Base-by-base conservation (phyloP, 2,113 vertebrate species). In the Pterocles burchelli region DNA sequence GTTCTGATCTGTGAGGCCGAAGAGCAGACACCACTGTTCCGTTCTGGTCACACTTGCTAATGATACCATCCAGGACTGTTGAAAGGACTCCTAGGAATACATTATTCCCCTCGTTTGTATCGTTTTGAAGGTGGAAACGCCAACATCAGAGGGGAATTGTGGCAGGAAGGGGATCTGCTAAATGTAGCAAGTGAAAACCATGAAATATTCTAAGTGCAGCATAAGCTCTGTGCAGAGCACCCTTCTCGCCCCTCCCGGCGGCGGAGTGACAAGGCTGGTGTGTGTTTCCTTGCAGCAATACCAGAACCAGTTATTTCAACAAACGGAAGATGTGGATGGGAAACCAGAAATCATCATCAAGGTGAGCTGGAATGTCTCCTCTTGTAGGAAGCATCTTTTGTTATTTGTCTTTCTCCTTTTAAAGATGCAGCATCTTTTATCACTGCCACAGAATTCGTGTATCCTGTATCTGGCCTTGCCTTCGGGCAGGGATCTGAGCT, bases 311-410 rank as follows among this genome's bases (percentile, higher is more conserved):
- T 96, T 98, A 13, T 99, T 99, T 77, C 98, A 98, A 52, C 98
- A 97, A 20, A 52, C 98, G 17, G 99, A 99, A 31, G 98, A 98
- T 38, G 96, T 98, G 2, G 99, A 99, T n/a, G 95, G 96, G 54
- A 99, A 99, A 94, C 97, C 98, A n/a, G 98, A 99, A 97, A 98
- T 99, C 95, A 98, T 99, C 96, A 98, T 99, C 85, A 98, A 99
- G 83, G 99, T 98, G 97, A 85, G 98, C 36, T 66, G 78, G 38
- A 31, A 3, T 29, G 29, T 21, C 73, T 61, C 0, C 0, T 54
- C 0, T 54, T 45, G 88, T 54, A 10, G 11, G 17, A 51, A 38
- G 45, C n/a, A 17, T 22, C n/a, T 58, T 57, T 61, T 72, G 58
- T 41, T 66, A 38, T 78, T 75, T 54, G 46, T 36, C 34, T 25